Percentiles rank a stretch among this genome's conserved stretches.
phyloP scores from a whole-genome alignment of 2,888 invertebrate species.

The Athripsodes cinereus region DNA sequence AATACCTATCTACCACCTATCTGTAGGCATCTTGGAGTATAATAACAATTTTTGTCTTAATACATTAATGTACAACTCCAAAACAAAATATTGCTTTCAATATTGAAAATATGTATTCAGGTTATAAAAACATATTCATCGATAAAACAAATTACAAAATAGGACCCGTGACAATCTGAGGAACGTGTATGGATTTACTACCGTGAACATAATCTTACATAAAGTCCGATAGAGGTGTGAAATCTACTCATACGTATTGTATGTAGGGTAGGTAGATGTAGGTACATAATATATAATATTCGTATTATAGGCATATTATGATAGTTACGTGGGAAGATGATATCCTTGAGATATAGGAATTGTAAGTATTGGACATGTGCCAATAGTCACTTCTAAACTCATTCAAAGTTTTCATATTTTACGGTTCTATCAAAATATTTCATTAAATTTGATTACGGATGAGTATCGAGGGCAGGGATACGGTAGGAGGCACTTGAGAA shows the following conservation, averaged over 20 bases:
- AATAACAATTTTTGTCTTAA: not conserved
- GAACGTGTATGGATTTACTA: too few species aligned
- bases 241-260: too few species aligned
- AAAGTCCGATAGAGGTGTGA: too few species aligned
- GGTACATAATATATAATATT: too few species aligned
- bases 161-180: too few species aligned
- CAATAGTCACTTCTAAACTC: conserved; percentile 7
- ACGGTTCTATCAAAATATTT: conserved; percentile 16
- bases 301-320: too few species aligned
- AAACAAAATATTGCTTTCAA: not conserved
- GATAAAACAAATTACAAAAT: not conserved
- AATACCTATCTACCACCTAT: not conserved
- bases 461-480: conserved; percentile 8
- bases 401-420: conserved; percentile 13
- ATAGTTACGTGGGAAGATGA: too few species aligned
- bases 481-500: conserved; percentile 11
- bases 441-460: conserved; percentile 23
- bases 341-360: conserved; percentile 2
- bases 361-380: conserved; percentile 13
- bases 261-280: too few species aligned
- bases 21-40: not conserved
- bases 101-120: not conserved
- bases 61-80: not conserved
- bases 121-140: not conserved
- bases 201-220: too few species aligned